Percentiles rank a stretch among this genome's conserved stretches.
Conservation (phyloP, 2,888 invertebrate species). For the Cyclophora albipunctata region DNA sequence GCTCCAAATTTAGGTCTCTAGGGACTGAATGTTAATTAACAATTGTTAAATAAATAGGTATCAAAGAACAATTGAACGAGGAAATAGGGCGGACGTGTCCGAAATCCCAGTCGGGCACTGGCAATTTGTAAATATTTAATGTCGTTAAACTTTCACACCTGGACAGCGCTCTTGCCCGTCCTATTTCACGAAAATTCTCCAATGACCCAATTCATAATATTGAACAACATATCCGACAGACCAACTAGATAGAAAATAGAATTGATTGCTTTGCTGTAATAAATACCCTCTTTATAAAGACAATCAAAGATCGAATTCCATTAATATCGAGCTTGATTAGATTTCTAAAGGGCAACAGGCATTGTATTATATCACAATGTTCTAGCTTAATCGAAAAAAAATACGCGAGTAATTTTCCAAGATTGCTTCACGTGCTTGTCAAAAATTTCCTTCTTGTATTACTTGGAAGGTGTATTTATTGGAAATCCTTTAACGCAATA, state of each 20-base stretch:
- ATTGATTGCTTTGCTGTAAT: background rate
- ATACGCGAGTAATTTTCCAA: too few species aligned
- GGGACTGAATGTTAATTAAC: conserved; percentile 8
- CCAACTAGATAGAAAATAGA: background rate
- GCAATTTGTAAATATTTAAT: conserved; percentile 46
- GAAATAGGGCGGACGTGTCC: conserved; percentile 25
- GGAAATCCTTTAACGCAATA: too few species aligned
- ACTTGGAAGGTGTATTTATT: too few species aligned
- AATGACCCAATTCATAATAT: conserved; percentile 26
- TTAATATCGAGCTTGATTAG: too few species aligned
- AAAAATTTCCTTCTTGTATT: too few species aligned
- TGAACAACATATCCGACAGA: conserved; percentile 14
- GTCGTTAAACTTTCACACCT: conserved; percentile 41
- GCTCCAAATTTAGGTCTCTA: background rate
- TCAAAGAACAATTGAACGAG: conserved; percentile 24
- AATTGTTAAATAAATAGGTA: conserved; percentile 7
- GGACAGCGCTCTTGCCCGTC: conserved; percentile 28
- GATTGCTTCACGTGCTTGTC: too few species aligned
- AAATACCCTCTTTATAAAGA: background rate
- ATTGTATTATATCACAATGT: too few species aligned
- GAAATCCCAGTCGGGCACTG: conserved; percentile 19
- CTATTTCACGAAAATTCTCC: conserved; percentile 25
- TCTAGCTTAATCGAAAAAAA: too few species aligned
- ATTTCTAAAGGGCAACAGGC: too few species aligned
- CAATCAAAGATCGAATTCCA: too few species aligned